phyloP scores from a whole-genome alignment of 1,140 invertebrate species.

The Drosophila subobscura region DNA sequence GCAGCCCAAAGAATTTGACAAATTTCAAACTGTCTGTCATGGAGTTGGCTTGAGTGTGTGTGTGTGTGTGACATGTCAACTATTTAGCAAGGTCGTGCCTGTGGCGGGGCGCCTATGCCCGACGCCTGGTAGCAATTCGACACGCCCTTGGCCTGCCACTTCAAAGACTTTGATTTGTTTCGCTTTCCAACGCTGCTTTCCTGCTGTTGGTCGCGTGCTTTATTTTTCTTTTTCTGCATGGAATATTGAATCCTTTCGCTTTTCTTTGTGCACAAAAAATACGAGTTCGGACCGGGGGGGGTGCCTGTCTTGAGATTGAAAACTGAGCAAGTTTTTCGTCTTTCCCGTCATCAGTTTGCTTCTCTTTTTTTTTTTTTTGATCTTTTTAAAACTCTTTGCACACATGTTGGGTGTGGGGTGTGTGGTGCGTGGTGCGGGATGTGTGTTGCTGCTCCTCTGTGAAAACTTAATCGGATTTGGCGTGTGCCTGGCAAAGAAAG shows the following conservation, averaged over 20 bases:
- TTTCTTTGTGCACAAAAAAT: constrained; percentile 27
- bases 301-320: constrained; percentile 50
- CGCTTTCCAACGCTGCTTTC: no score
- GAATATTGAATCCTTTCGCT: constrained; percentile 73
- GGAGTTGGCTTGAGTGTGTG: constrained; percentile 1
- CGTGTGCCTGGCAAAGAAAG: constrained; percentile 52
- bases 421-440: not conserved
- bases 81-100: constrained; percentile 47
- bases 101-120: no score
- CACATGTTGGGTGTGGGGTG: constrained; percentile 13
- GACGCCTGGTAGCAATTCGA: constrained; percentile 10
- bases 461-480: constrained; percentile 81
- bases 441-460: constrained; percentile 7
- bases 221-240: no score
- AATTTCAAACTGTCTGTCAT: constrained; percentile 33
- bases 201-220: constrained; percentile 35
- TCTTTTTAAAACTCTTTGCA: constrained; percentile 64
- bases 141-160: constrained; percentile 23
- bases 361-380: constrained; percentile 34
- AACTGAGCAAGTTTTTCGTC: constrained; percentile 63
- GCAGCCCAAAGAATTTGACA: constrained; percentile 10
- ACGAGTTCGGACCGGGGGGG: not conserved
- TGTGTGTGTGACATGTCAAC: constrained; percentile 44
- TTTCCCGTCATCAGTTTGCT: constrained; percentile 19
- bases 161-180: constrained; percentile 75